Evolutionary conservation across 2,797 vertebrate species (phyloP), one percentile per base, ranked within the genome.

Genomic region (Scleropages formosus): DNA sequence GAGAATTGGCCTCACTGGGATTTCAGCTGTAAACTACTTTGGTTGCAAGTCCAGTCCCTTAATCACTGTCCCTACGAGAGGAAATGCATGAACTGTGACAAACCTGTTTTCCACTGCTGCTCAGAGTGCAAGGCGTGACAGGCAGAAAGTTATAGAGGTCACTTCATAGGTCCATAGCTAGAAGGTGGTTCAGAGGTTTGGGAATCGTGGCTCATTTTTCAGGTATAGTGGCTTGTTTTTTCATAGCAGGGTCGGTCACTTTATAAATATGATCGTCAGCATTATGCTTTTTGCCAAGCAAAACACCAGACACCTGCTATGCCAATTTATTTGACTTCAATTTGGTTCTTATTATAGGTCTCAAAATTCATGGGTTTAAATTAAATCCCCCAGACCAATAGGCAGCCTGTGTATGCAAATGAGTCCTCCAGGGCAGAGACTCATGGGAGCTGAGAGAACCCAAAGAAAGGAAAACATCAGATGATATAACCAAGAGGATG

Each of bases 321-420:
- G 71, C 71, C 71, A 73, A 61, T 73, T 73, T 73, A 60, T 47
- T 73, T 73, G 31, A 73, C 58, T 73, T 73, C 39, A 60, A 61
- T 73, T 73, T 73, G 71, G 15, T 56, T 60, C 71, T 60, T 73
- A 60, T 73, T 73, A 73, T 61, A 61, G 58, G 58, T 60, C 20
- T 73, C 73, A 73, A 73, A 73, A 73, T 73, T 72, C 71, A 73
- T 73, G 58, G 58, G 71, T 61, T 73, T 73, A 73, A 60, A 61
- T 72, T 72, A 72, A 61, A 73, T 73, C 58, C 58, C 31, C 31
- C n/a, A 22, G 71, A 56, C 71, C 58, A 60, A 60, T 60, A 72
- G 53, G 56, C 70, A 72, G 70, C 16, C 27, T 11, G 56, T 46
- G 18, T 73, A 61, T 26, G 58, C 20, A 73, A 73, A 73, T 61